A percentile compares a stretch with the other conserved stretches of the same genome.
Conservation (phyloP, 1,140 invertebrate genomes). For the Drosophila punjabiensis region DNA sequence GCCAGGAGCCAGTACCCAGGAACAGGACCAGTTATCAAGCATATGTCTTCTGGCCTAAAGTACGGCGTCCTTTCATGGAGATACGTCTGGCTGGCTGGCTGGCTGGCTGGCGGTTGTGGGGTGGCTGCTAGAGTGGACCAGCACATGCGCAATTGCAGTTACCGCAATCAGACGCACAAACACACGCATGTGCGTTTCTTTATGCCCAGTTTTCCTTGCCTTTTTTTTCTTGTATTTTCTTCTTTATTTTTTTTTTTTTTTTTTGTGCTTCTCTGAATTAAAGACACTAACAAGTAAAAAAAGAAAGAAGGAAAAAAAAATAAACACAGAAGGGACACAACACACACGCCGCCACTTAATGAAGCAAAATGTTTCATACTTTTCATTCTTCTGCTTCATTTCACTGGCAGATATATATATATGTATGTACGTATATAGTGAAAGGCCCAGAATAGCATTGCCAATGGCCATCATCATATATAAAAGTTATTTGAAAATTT, state of each 20-base stretch:
- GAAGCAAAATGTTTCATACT: constrained; percentile 60
- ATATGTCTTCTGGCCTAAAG: constrained; percentile 45
- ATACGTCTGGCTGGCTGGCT: background rate
- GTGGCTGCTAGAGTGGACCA: constrained; percentile 20
- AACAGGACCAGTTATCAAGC: constrained; percentile 22
- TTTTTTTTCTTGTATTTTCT: background rate
- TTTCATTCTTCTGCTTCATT: constrained; percentile 58
- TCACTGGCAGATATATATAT: constrained; percentile 11
- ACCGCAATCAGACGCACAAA: constrained; percentile 44
- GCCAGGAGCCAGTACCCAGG: background rate
- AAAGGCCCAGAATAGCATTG: constrained; percentile 16
- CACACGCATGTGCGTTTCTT: constrained; percentile 44
- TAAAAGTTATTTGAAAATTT: constrained; percentile 62
- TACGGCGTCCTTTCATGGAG: background rate
- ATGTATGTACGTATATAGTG: background rate
- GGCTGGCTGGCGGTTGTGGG: background rate
- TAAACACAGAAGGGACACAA: constrained; percentile 32
- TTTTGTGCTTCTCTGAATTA: constrained; percentile 36
- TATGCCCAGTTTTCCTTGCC: constrained; percentile 1
- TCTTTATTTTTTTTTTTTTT: background rate
- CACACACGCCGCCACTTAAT: constrained; percentile 41
- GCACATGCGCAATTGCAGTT: constrained; percentile 66
- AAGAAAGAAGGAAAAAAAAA: background rate
- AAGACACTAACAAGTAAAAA: constrained; percentile 21
- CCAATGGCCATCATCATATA: constrained; percentile 39